These are phyloP conservation scores for Scaptomyza cyrtandrae DNA, from an alignment of 2,888 invertebrate species.

Conservation along the genomic window DNA sequence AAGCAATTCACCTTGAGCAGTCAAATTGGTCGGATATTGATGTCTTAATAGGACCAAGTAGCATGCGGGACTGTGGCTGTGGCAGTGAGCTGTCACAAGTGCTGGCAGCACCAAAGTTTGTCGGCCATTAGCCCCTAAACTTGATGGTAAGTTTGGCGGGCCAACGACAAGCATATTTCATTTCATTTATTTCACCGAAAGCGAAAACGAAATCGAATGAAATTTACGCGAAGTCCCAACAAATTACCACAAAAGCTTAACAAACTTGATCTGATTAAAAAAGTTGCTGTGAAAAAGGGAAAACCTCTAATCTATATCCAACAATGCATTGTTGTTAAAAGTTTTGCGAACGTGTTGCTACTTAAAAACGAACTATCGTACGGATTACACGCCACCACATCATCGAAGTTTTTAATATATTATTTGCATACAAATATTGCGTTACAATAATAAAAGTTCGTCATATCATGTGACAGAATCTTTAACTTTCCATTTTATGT, in stretches of 20 bases:
- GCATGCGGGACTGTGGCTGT: slow-evolving; percentile 4
- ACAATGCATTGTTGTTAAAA: slow-evolving; percentile 55
- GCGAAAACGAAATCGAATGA: slow-evolving; percentile 46
- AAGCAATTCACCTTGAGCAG: slow-evolving; percentile 40
- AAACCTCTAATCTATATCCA: slow-evolving; percentile 25
- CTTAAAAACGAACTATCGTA: slow-evolving; percentile 41
- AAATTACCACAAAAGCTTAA: slow-evolving; percentile 75
- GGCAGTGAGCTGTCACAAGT: slow-evolving; percentile 32
- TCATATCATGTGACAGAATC: slow-evolving; percentile 34
- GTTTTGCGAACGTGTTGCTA: slow-evolving; percentile 55
- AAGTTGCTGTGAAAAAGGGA: slow-evolving; percentile 57
- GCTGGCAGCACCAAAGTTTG: slow-evolving; percentile 30
- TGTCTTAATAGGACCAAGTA: slow-evolving; percentile 34
- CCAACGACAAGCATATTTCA: slow-evolving; percentile 42
- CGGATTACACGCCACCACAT: neutral
- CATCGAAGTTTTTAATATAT: slow-evolving; percentile 19
- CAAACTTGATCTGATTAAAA: slow-evolving; percentile 79
- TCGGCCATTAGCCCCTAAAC: slow-evolving; percentile 45
- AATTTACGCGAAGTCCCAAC: slow-evolving; percentile 73
- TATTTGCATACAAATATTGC: slow-evolving; percentile 29
- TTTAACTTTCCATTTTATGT: slow-evolving; percentile 43
- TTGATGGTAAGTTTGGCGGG: slow-evolving; percentile 29
- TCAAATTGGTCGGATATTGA: slow-evolving; percentile 60
- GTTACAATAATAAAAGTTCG: slow-evolving; percentile 62
- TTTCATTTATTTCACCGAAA: slow-evolving; percentile 38